A percentile compares a stretch with the other conserved stretches of the same genome.
Evolutionary conservation across 2,113 vertebrate genomes (phyloP).

Genomic region (Datnioides undecimradiatus): DNA sequence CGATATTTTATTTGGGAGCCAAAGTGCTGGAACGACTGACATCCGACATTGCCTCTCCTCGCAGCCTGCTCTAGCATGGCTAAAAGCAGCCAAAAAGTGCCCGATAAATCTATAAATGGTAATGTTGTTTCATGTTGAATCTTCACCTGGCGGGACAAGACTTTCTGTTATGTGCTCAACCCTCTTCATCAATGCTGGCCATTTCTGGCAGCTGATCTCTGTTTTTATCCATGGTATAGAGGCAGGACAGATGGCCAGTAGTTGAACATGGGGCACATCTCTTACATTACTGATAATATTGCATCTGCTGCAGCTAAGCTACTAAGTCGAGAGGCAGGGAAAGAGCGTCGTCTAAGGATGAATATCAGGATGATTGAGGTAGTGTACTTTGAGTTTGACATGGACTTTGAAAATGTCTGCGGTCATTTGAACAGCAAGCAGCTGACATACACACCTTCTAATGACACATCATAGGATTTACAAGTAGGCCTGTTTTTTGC

Average conservation of each 20-base stretch:
- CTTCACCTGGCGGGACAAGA: constrained; percentile 6
- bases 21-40: neutral
- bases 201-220: constrained; percentile 62
- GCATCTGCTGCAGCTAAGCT: constrained; percentile 47
- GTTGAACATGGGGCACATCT: constrained; percentile 43
- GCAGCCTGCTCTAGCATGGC: neutral
- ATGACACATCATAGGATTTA: neutral
- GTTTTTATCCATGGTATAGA: constrained; percentile 28
- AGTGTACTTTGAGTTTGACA: constrained; percentile 9
- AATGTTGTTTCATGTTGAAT: neutral
- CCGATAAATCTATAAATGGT: neutral
- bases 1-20: neutral
- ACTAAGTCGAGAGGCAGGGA: neutral
- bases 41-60: neutral
- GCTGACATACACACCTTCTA: neutral
- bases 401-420: constrained; percentile 15
- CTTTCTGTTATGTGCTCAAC: constrained; percentile 43
- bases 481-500: constrained; percentile 14
- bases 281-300: constrained; percentile 41
- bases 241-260: constrained; percentile 22
- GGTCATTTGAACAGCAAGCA: constrained; percentile 12
- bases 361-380: constrained; percentile 34
- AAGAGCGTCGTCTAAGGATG: constrained; percentile 7
- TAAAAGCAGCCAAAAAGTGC: constrained; percentile 2
- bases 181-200: constrained; percentile 49